These are phyloP conservation scores for Gnathonemus echidnorhynchus DNA, from an alignment of 2,113 vertebrate genomes.

Conservation along the genomic window DNA sequence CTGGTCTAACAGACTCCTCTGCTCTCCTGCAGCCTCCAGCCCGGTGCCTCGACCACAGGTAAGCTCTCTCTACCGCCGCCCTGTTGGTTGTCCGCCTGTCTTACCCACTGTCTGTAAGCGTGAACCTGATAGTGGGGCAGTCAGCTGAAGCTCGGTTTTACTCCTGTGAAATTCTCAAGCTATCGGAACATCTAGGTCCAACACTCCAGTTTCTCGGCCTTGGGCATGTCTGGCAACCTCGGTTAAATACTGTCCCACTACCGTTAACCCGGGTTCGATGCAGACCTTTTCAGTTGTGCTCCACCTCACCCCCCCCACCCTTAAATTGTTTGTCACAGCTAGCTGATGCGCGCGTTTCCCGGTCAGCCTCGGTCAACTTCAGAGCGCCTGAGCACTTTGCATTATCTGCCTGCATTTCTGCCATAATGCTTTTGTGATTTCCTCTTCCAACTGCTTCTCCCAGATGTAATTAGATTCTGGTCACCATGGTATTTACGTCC, in stretches of 20 bases:
- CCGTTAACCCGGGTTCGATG: background rate
- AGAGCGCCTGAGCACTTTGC: background rate
- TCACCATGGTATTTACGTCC: constrained; percentile 13
- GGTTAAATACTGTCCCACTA: background rate
- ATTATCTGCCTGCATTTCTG: background rate
- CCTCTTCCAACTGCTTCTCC: background rate
- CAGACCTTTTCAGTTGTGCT: background rate
- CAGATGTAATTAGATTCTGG: constrained; percentile 23
- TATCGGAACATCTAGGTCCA: background rate
- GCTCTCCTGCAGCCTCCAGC: constrained; percentile 50
- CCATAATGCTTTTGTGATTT: background rate
- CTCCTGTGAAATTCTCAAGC: background rate
- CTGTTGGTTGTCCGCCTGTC: background rate
- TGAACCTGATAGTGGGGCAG: background rate
- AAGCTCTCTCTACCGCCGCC: constrained; percentile 21
- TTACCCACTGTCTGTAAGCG: background rate
- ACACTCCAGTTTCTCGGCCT: background rate
- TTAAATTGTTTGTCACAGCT: background rate
- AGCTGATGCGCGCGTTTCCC: background rate
- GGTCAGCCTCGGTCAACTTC: background rate
- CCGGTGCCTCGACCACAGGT: constrained; percentile 64
- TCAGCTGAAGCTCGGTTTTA: background rate
- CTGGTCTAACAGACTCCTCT: background rate
- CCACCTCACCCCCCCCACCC: background rate
- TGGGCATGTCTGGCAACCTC: background rate